Evolutionary conservation across 1,140 invertebrate genomes (phyloP).

Genomic region (Oncopodura yosiiana): DNA sequence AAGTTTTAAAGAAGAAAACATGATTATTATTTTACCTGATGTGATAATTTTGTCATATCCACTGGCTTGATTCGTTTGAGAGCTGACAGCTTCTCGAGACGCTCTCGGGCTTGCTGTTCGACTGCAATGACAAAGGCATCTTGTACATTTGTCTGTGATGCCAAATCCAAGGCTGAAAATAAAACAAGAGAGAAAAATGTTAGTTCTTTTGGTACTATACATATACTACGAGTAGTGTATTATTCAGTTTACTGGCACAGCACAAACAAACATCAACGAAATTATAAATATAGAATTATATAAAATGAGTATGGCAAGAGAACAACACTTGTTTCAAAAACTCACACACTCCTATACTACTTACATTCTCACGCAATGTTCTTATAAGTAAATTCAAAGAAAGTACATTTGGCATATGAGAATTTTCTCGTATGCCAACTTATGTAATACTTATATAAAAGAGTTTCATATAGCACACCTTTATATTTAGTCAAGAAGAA

Average conservation of each 20-base stretch:
- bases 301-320: no score
- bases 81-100: conserved; percentile 77
- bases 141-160: conserved; percentile 71
- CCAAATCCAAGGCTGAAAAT: conserved; percentile 74
- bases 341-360: no score
- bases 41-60: conserved; percentile 87
- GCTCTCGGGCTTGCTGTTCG: conserved; percentile 78
- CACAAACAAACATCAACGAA: background rate
- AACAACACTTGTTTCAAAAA: no score
- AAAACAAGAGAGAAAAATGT: conserved; percentile 33
- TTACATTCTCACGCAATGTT: no score
- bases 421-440: no score
- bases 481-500: no score
- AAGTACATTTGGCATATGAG: no score
- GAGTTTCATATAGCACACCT: no score
- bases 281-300: no score
- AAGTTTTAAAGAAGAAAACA: no score
- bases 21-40: conserved; percentile 66
- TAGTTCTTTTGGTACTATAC: conserved; percentile 5
- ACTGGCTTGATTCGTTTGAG: conserved; percentile 84
- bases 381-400: no score
- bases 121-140: conserved; percentile 96
- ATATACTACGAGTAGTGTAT: background rate
- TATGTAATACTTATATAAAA: no score
- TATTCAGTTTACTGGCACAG: background rate